Evolutionary conservation across 1,140 invertebrate species (phyloP).

Genomic region (Thaumetopoea pityocampa): DNA sequence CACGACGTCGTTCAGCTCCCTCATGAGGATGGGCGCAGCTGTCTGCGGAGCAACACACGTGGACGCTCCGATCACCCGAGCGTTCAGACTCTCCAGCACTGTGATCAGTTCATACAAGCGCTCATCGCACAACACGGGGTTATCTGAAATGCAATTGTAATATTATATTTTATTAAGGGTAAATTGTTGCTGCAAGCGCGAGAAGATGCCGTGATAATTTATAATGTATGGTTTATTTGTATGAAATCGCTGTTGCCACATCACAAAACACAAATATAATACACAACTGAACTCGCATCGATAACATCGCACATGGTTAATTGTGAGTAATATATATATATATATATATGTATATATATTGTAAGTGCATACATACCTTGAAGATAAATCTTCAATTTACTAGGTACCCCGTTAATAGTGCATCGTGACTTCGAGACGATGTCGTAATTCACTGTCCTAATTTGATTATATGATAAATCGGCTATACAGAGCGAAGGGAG

Average conservation of each 20-base stretch:
- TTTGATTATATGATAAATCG: constrained; percentile 85
- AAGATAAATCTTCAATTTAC: constrained; percentile 85
- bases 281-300: no score
- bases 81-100: constrained; percentile 81
- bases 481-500: constrained; percentile 86
- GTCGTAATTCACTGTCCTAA: constrained; percentile 81
- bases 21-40: constrained; percentile 60
- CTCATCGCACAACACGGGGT: constrained; percentile 84
- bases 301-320: no score
- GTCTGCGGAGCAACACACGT: constrained; percentile 72
- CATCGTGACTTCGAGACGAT: constrained; percentile 87
- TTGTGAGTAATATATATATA: no score
- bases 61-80: constrained; percentile 80
- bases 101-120: constrained; percentile 81
- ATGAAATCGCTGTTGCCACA: no score
- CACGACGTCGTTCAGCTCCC: constrained; percentile 60
- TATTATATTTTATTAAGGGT: no score
- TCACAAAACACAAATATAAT: no score
- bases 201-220: no score
- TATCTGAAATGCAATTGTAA: constrained; percentile 79
- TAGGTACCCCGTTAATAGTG: constrained; percentile 83
- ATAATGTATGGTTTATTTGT: no score
- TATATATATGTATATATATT: no score
- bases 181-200: no score
- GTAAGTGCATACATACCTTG: constrained; percentile 77